Conservation (phyloP, 2,113 vertebrate species). For the Chloroceryle aenea region DNA sequence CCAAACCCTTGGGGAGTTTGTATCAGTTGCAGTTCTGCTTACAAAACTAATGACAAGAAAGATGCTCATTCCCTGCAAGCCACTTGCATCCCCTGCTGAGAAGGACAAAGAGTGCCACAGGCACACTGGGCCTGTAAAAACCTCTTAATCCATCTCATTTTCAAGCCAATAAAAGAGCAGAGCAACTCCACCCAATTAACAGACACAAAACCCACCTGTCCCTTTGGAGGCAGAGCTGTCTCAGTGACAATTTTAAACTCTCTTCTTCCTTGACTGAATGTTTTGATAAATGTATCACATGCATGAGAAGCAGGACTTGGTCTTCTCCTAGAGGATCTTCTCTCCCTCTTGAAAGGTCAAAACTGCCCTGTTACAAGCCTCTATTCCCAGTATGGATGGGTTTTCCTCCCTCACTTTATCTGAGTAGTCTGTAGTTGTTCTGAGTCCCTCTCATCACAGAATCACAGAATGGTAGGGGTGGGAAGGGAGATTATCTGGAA, state of each 20-base stretch:
- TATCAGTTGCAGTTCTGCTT: neutral
- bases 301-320: neutral
- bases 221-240: neutral
- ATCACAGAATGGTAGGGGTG: too few species aligned
- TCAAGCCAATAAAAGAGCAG: neutral
- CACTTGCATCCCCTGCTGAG: neutral
- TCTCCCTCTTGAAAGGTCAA: neutral
- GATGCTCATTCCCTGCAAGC: neutral
- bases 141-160: neutral
- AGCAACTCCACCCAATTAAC: neutral
- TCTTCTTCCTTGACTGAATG: neutral
- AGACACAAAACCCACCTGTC: neutral
- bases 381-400: neutral
- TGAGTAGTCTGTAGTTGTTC: neutral
- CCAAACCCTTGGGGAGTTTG: neutral
- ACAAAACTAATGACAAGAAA: neutral
- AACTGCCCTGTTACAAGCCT: neutral
- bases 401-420: neutral
- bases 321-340: neutral
- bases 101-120: neutral
- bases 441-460: neutral
- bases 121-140: neutral
- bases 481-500: too few species aligned
- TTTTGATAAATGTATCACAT: neutral
- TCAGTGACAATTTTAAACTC: neutral